Base-by-base conservation (phyloP, 1,140 invertebrate genomes). In the Camponotus vicinus region DNA sequence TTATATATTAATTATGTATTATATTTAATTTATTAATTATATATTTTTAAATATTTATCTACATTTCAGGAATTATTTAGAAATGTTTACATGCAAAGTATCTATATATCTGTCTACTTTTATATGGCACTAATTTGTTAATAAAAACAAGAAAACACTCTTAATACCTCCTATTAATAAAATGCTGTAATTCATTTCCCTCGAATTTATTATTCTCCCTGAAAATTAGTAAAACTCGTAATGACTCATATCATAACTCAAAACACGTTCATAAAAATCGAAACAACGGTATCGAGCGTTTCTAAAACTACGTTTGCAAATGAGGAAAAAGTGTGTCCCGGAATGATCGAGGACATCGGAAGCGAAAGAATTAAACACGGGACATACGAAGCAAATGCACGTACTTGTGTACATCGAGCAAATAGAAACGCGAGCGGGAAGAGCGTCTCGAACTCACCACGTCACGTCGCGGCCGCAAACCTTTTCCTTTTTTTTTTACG, bases 361-460 rank as follows among this genome's bases (percentile, higher is more conserved):
- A 73, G 79, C 79, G 52, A 59, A 73, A 82, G 52, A 40, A 64
- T 61, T 82, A 59, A 73, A 8, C 15, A 45, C 37, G 34, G 21
- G 15, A 49, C 27, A 45, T 32, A 71, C 52, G 21, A 49, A 27
- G 27, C 2, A 77, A 57, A 37, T 64, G 42, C 42, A 67, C 32
- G 8, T 37, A 57, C 34, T 27, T 27, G 52, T 13, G 49, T 37
- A 70, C 37, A 11, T 49, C 40, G 69, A 49, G 40, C 27, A 59
- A 83, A 80, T 64, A 69, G 77, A 80, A 80, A 69, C 45, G 55
- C 45, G 77, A 70, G 77, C 77, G 55, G 69, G n/a, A 75, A 75
- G 27, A 32, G 69, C 52, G 49, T 45, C 67, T 82, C n/a, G 40
- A 69, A 59, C 15, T 75, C 34, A 7, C 42, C 69, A 32, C n/a